phyloP scores from a whole-genome alignment of 2,888 invertebrate genomes.

The Agrenia bidenticulata region DNA sequence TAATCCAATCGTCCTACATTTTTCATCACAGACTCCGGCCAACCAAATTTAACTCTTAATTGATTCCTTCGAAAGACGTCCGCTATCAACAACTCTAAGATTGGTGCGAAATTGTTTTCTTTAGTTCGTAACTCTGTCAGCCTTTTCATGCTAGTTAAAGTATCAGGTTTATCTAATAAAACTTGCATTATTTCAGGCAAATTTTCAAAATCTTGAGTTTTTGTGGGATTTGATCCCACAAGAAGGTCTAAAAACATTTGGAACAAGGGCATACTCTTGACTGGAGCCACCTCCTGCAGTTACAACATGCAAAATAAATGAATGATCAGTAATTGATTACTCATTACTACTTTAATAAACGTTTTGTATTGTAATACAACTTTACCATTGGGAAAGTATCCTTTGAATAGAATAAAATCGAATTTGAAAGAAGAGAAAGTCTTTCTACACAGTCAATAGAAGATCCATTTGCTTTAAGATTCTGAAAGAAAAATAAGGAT shows the following conservation, averaged over 20 bases:
- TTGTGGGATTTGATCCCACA: constrained; percentile 7
- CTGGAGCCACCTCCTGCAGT: background rate
- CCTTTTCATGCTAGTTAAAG: constrained; percentile 31
- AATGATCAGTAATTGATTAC: no score
- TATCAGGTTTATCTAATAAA: constrained; percentile 44
- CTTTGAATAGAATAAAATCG: background rate
- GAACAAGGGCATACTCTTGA: background rate
- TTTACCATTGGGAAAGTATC: background rate
- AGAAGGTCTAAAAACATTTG: constrained; percentile 24
- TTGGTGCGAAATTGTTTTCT: constrained; percentile 44
- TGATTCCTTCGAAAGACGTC: constrained; percentile 49
- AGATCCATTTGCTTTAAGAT: constrained; percentile 30
- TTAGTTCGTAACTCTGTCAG: constrained; percentile 35
- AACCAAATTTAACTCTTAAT: constrained; percentile 38
- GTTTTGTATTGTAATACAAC: no score
- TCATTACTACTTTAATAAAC: no score
- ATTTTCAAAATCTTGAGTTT: constrained; percentile 30
- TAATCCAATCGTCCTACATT: constrained; percentile 46
- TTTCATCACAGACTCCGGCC: constrained; percentile 43
- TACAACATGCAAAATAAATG: background rate
- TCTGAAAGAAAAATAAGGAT: constrained; percentile 26
- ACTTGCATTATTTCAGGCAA: constrained; percentile 49
- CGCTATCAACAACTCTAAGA: constrained; percentile 46
- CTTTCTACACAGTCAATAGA: constrained; percentile 3
- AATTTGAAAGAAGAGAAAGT: background rate